Evolutionary conservation across 2,888 invertebrate species (phyloP), one percentile per base, ranked within the genome.

Genomic region (Mythimna pallens): DNA sequence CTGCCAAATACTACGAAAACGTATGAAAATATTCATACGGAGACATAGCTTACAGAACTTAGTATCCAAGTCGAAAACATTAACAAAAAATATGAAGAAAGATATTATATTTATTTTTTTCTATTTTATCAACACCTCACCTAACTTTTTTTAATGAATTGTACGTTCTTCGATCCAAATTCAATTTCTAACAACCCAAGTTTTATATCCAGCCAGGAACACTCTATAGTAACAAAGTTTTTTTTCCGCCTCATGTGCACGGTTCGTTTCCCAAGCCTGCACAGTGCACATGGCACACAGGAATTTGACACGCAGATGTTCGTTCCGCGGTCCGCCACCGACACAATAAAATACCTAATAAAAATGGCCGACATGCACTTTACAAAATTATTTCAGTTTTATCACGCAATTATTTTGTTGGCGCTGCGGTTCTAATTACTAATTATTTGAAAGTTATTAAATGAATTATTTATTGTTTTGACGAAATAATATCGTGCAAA

Each of bases 251-350:
- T 89, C 92, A 91, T 92, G 91, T 91, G 91, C 92, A 94, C 92
- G 95, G 92, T 93, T 92, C 92, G 95, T 84, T 95, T 95, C 95
- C 94, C 95, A 94, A 93, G 91, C 92, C 91, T 92, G 94, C 95
- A 95, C 95, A 96, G 91, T 92, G 95, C 96, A 96, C 95, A 96
- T 96, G 96, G 94, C 95, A 90, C 88, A 86, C 85, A 93, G 95
- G 96, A 96, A 96, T 96, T 96, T 93, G 95, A 95, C 95, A 94
- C 95, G 96, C 96, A 96, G 96, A 96, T 96, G 96, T 94, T 92
- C 93, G 92, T 93, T 93, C 93, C 92, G 92, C 93, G 92, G 93
- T 93, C 93, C 92, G 92, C 89, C 90, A 90, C 87, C 84, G 91
- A 92, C 91, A 92, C 89, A 91, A 93, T 94, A 93, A 94, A 94